These are phyloP conservation scores for Solea senegalensis DNA, from an alignment of 2,113 vertebrate species.

Conservation along the genomic window DNA sequence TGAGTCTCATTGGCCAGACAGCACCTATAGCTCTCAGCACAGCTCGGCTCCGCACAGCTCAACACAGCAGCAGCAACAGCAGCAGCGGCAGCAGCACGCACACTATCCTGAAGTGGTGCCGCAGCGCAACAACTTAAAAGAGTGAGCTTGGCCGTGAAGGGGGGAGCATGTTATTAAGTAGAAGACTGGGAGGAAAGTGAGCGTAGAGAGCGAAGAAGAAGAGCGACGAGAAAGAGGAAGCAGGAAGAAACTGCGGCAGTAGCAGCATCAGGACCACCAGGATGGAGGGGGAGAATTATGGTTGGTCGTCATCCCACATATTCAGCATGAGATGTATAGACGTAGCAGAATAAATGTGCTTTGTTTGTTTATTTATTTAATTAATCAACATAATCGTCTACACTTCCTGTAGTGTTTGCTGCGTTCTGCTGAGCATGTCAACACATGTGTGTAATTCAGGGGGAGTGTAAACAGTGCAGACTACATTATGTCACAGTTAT, in stretches of 20 bases:
- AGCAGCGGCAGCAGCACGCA: not conserved
- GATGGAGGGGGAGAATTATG: constrained; percentile 74
- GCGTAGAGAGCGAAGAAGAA: not conserved
- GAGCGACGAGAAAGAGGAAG: not conserved
- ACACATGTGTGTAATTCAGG: too few relatives aligned
- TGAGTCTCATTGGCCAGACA: not conserved
- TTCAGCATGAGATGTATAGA: too few relatives aligned
- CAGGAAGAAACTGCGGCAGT: constrained; percentile 39
- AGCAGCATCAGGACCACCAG: constrained; percentile 61
- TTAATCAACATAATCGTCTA: too few relatives aligned
- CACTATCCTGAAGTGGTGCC: too few relatives aligned
- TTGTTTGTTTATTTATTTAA: too few relatives aligned
- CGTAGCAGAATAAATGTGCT: too few relatives aligned
- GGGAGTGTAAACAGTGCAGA: too few relatives aligned
- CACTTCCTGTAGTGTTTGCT: too few relatives aligned
- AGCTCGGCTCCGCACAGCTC: too few relatives aligned
- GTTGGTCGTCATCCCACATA: constrained; percentile 47
- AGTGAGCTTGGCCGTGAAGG: not conserved
- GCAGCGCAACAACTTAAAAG: not conserved
- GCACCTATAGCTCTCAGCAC: not conserved
- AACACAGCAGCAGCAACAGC: not conserved
- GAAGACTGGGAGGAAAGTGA: not conserved
- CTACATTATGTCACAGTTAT: not conserved
- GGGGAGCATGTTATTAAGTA: not conserved
- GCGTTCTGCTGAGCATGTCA: too few relatives aligned